Base-by-base conservation (phyloP, 2,888 invertebrate species). In the Fragum sueziense region DNA sequence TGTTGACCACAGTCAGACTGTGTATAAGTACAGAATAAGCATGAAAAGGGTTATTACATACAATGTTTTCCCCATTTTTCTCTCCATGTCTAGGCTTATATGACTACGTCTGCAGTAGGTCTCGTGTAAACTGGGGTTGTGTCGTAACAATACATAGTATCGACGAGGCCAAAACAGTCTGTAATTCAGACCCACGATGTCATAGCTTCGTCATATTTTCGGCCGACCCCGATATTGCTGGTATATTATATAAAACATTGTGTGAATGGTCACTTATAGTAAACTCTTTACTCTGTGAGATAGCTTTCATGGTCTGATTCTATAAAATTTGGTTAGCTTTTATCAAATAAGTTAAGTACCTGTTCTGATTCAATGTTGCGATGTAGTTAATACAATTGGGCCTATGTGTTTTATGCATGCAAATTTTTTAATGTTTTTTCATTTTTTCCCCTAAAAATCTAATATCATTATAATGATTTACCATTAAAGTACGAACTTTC, bases 121-220 rank as follows among this genome's bases (percentile, higher is more conserved):
- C 91, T 6, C 88, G 90, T 47, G 90, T 90, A 11, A 70, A 85
- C 1, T 91, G 91, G 91, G 91, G 91, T 29, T 91, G 91, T 80
- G 90, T 90, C 7, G 71, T 88, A 37, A 88, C 89, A 1, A 88
- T 88, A 9, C 69, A 79, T 20, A 87, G 85, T 29, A 79, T 90
- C 25, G 61, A 70, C 17, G 86, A 90, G n/a, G 90, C 90, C 20
- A 88, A 86, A 77, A 59, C 33, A 7, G 73, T 74, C 17, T 91
- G 91, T 82, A 80, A 86, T 33, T 51, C 34, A 0, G 88, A 91
- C 70, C 68, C 72, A 0, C 29, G 62, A 2, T 91, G 91, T 79
- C 76, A 85, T 68, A 79, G 87, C 7, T 90, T 91, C 80, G 88
- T 91, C 47, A 71, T 90, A 9, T 90, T 90, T 76, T 85, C 89